Percentiles rank a stretch among this genome's conserved stretches.
Conservation (phyloP, 2,797 vertebrate genomes). For the Acanthiza pusilla region DNA sequence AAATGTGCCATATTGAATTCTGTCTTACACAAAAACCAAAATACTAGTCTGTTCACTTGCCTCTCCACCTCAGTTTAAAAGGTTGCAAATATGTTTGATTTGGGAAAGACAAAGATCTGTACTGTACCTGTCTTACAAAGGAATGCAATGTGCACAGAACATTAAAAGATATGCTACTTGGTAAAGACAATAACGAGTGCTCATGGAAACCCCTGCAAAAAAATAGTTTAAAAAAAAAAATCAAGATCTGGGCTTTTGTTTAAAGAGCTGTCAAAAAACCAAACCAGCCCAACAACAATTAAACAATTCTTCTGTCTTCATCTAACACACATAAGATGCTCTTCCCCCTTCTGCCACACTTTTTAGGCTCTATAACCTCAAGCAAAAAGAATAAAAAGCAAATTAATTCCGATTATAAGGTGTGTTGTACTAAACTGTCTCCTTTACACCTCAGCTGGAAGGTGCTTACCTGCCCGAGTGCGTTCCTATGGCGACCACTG, state of each 20-base stretch:
- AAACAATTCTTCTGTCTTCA: not conserved
- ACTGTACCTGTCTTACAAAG: not conserved
- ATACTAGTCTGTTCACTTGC: not conserved
- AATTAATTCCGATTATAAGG: not conserved
- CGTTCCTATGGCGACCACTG: conserved; percentile 94
- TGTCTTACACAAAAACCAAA: not conserved
- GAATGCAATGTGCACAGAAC: not conserved
- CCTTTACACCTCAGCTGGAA: not conserved
- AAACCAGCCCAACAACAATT: not conserved
- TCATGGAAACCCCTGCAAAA: not conserved
- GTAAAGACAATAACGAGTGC: not conserved
- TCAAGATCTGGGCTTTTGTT: not conserved
- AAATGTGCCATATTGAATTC: not conserved
- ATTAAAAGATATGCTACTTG: not conserved
- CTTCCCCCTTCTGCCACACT: not conserved
- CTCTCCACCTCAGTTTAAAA: not conserved
- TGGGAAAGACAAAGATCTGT: not conserved
- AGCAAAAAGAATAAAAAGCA: not conserved
- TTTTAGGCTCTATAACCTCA: not conserved
- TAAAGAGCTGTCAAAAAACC: not conserved
- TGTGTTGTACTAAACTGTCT: rapidly evolving
- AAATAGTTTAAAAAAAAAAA: not conserved
- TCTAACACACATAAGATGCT: not conserved
- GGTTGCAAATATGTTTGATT: not conserved
- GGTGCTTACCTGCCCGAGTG: conserved; percentile 91